Evolutionary conservation across 2,797 vertebrate species (phyloP), one percentile per base, ranked within the genome.

Genomic region (Melopsittacus undulatus): DNA sequence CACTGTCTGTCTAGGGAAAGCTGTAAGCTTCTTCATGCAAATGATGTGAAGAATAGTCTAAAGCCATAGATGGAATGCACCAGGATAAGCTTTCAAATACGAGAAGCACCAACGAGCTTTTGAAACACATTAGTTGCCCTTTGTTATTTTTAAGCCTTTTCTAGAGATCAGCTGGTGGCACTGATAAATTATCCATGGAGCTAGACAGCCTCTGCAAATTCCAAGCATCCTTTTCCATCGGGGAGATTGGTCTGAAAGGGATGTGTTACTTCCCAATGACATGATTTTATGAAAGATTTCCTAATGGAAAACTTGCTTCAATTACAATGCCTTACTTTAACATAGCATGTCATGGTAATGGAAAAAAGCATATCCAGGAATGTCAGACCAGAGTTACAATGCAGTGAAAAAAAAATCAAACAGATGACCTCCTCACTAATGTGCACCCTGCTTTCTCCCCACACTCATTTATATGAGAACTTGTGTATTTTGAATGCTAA

Each of bases 101-200:
- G 1, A 83, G 73, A 80, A 92, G 36, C 42, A 90, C 92, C 93
- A 90, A 95, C 23, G 78, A 90, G 91, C 61, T 89, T 95, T 89
- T 73, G 69, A 94, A 93, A 90, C 68, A 94, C 62, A 87, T 97
- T 97, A 94, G 57, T 93, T 76, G 83, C 51, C 91, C 91, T 94
- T 96, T 95, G 89, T 95, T 89, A 89, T 82, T 93, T 96, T 87
- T 84, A 95, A 96, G 90, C 89, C 89, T 91, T 96, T 96, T 91
- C 90, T 94, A 61, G 76, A 91, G 84, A 94, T 96, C 92, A 95
- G 91, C 94, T 96, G 94, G 94, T 92, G 95, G 85, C 91, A 92
- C 83, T 90, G 93, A 96, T 96, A 97, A 96, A 95, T 97, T 95
- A 89, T 95, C 82, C 83, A 92, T 89, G 78, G 90, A 93, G 89